Percentiles rank a stretch among this genome's conserved stretches.
These are phyloP conservation scores for Furnarius figulus DNA, from an alignment of 2,113 vertebrate genomes.

Conservation along the genomic window DNA sequence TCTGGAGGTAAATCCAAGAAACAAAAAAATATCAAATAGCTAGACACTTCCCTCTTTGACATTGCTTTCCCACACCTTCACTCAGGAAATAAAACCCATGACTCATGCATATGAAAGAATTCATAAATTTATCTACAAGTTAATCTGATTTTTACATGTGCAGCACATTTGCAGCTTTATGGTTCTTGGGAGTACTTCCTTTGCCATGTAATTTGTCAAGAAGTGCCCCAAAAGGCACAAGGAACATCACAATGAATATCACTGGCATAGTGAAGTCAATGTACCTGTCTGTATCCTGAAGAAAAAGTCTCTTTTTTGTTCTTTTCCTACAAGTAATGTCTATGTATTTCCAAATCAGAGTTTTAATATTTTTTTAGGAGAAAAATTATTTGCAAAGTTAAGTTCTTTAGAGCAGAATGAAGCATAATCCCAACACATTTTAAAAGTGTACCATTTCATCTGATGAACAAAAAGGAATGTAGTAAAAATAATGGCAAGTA, in stretches of 20 bases:
- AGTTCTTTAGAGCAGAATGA: not conserved
- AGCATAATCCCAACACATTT: not conserved
- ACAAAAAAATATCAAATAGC: not conserved
- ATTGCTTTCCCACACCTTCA: not conserved
- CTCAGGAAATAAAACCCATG: not conserved
- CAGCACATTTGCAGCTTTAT: not conserved
- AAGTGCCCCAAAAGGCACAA: not conserved
- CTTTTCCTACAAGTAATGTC: not conserved
- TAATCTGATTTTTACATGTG: not conserved
- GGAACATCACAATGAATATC: not conserved
- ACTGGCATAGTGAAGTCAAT: not conserved
- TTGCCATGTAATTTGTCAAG: not conserved
- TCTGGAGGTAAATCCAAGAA: not conserved
- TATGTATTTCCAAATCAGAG: not conserved
- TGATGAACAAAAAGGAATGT: not conserved
- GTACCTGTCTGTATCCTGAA: not conserved
- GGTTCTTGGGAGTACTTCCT: not conserved
- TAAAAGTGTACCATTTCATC: not conserved
- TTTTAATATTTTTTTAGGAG: constrained; percentile 37
- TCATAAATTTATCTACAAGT: not conserved
- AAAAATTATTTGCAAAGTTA: not conserved
- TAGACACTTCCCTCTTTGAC: not conserved
- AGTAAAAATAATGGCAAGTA: not conserved
- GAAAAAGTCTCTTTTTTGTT: not conserved
- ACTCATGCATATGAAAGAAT: not conserved